Percentiles rank a stretch among this genome's conserved stretches.
phyloP scores from a whole-genome alignment of 92 coral and sea anemone species.

The Muricea muricata region DNA sequence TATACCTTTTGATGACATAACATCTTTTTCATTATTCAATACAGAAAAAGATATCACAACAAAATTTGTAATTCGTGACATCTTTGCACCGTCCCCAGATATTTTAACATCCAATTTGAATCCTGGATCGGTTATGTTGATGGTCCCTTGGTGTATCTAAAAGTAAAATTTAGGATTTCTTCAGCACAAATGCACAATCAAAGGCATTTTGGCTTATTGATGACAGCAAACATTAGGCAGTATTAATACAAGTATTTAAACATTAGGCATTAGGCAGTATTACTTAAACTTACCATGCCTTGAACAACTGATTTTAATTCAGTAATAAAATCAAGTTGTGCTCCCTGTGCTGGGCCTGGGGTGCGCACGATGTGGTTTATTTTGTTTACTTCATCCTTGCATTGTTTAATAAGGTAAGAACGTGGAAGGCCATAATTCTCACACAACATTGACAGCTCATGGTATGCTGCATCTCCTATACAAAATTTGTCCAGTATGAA shows the following conservation, averaged over 20 bases:
- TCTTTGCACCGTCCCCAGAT: conserved; percentile 52
- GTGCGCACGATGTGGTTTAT: conserved; percentile 32
- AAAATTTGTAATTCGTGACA: conserved; percentile 51
- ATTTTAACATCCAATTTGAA: conserved; percentile 28
- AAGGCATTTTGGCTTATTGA: no score
- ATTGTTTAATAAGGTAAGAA: conserved; percentile 21
- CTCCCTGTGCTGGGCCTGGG: conserved; percentile 29
- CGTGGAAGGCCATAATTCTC: conserved; percentile 54
- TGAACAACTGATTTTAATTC: conserved; percentile 23
- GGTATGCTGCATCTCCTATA: conserved; percentile 69
- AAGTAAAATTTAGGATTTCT: no score
- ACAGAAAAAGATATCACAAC: conserved; percentile 52
- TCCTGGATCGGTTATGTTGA: conserved; percentile 30
- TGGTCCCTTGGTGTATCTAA: neutral
- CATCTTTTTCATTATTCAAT: conserved; percentile 43
- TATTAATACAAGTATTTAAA: no score
- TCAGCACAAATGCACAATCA: no score
- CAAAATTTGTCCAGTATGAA: conserved; percentile 69
- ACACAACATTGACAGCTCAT: conserved; percentile 67
- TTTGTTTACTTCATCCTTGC: conserved; percentile 20
- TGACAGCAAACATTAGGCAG: no score
- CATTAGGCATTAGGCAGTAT: no score
- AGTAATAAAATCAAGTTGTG: conserved; percentile 22
- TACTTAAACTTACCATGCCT: conserved; percentile 35
- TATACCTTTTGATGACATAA: no score